A percentile compares a stretch with the other conserved stretches of the same genome.
phyloP scores from a whole-genome alignment of 2,888 invertebrate genomes.

The Elmis aenea region DNA sequence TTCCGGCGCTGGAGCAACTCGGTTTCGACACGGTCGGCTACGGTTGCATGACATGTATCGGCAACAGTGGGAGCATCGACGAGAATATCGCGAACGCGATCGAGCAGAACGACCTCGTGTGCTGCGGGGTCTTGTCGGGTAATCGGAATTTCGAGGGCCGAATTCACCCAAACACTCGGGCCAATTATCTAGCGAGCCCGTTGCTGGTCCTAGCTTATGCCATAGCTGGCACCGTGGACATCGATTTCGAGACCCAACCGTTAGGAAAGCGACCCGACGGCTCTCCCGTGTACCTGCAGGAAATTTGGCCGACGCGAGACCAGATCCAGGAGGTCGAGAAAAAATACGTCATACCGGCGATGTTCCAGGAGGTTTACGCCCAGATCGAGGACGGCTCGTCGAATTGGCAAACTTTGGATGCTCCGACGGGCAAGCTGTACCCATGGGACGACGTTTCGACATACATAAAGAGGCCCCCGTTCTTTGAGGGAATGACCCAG shows the following conservation, averaged over 20 bases:
- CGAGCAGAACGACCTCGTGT: constrained; percentile 89
- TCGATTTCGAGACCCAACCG: constrained; percentile 90
- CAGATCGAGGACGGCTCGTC: constrained; percentile 80
- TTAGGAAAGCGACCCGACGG: constrained; percentile 64
- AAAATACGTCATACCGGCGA: constrained; percentile 86
- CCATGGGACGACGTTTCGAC: constrained; percentile 89
- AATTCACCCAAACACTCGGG: constrained; percentile 93
- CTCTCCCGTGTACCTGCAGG: constrained; percentile 73
- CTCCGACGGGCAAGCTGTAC: constrained; percentile 79
- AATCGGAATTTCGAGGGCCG: constrained; percentile 98
- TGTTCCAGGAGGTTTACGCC: constrained; percentile 90
- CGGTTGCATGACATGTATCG: constrained; percentile 99
- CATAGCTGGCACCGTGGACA: constrained; percentile 88
- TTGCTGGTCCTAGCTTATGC: constrained; percentile 96
- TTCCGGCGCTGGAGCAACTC: constrained; percentile 76
- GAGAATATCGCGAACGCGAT: constrained; percentile 89
- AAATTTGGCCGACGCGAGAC: constrained; percentile 91
- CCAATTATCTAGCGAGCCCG: constrained; percentile 98
- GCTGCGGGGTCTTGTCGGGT: constrained; percentile 93
- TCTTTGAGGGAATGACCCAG: constrained; percentile 68
- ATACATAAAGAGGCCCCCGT: constrained; percentile 94
- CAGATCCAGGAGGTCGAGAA: constrained; percentile 90
- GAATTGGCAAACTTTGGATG: constrained; percentile 77
- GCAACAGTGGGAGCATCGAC: constrained; percentile 93
- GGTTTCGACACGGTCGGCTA: constrained; percentile 97